Conservation (phyloP, 2,888 invertebrate species). For the Pseudococcus jackbeardsleyi region DNA sequence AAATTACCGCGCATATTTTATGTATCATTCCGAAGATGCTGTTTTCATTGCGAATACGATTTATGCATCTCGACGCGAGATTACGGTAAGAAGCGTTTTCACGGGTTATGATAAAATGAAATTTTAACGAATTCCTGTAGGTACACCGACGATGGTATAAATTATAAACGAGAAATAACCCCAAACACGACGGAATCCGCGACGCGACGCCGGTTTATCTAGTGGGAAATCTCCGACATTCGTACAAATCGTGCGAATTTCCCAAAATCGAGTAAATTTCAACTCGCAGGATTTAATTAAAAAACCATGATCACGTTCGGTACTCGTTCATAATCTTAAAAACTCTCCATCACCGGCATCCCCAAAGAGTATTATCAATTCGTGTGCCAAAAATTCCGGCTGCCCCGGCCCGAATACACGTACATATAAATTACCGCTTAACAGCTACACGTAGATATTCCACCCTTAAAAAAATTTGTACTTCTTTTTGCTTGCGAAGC, state of each 20-base stretch:
- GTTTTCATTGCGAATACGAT: not conserved
- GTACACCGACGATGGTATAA: not conserved
- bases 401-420: not conserved
- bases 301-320: constrained; percentile 2
- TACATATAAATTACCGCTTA: constrained; percentile 32
- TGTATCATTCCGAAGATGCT: not conserved
- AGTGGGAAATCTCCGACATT: not conserved
- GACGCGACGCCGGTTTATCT: not conserved
- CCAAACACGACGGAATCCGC: not conserved
- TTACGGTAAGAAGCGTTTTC: constrained; percentile 14
- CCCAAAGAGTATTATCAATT: constrained; percentile 38
- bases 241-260: not conserved
- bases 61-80: not conserved
- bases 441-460: constrained; percentile 20
- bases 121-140: constrained; percentile 8
- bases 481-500: not conserved
- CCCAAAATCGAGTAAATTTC: constrained; percentile 13
- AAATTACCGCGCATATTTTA: constrained; percentile 8
- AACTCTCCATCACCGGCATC: constrained; percentile 14
- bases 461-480: not conserved
- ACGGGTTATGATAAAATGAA: constrained; percentile 15
- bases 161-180: constrained; percentile 11
- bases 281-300: not conserved
- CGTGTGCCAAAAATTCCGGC: not conserved
- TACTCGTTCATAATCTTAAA: not conserved